Base-by-base conservation (phyloP, 2,888 invertebrate species). In the Cheilosia grossa region DNA sequence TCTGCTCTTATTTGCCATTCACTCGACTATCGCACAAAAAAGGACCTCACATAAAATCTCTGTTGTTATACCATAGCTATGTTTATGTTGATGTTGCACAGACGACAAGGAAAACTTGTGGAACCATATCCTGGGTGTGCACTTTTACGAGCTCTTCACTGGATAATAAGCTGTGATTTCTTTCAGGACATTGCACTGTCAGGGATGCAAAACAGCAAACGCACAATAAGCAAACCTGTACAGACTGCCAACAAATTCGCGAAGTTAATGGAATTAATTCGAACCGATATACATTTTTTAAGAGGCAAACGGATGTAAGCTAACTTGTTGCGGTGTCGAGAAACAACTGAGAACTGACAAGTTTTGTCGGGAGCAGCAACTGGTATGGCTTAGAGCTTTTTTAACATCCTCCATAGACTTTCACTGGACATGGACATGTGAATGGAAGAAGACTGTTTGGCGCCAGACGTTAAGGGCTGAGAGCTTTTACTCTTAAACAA, bases 311-410 rank as follows among this genome's bases (percentile, higher is more conserved):
- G 6, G 30, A 49, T 13, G 13, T 17, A 42, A 19, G 2, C 54
- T 13, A 24, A 78, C 67, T 56, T 63, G 40, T 70, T 78, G 44
- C 69, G 54, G 27, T 9, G 21, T 37, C 54, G 47, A 9, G 24
- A 47, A 49, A 63, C 69, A 61, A 78, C 69, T 70, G 67, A 59
- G n/a, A 24, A 19, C 27, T 33, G 30, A 6, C 15, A 53, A 61
- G 19, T 54, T 13, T 5, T 15, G 21, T 37, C 19, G 15, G 27
- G 27, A 27, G 17, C 9, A 78, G 69, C 78, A 78, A 78, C 78
- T 78, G 54, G 63, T 78, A 40, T 37, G 44, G n/a, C 33, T 54
- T 10, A 33, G 53, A 67, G 75, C 75, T 77, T 77, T 75, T 21
- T 21, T 15, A 5, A 21, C 5, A 47, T 15, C n/a, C n/a, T n/a